Evolutionary conservation across 23 tunicate species (phyloP).

Genomic region (Phallusia fumigata): DNA sequence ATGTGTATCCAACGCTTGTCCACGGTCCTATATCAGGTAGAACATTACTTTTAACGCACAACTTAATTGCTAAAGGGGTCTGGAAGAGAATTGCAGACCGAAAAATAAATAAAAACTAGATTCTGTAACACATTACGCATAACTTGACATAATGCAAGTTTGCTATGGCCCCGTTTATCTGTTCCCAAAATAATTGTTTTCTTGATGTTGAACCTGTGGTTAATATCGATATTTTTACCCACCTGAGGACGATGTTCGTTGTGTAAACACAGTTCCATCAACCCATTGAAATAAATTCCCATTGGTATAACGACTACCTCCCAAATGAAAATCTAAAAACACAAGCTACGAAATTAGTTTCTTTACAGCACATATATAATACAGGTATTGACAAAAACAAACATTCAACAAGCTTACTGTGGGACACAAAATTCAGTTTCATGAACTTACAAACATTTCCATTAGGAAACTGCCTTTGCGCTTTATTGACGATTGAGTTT

Average conservation of each 20-base stretch:
- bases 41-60: too few species aligned
- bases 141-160: not conserved
- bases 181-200: too few species aligned
- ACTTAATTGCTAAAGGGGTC: too few species aligned
- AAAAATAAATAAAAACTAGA: too few species aligned
- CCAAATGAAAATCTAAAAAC: not conserved
- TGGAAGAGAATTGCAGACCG: not conserved
- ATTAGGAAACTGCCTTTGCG: not conserved
- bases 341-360: not conserved
- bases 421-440: not conserved
- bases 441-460: not conserved
- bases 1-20: not conserved
- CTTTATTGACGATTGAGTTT: not conserved
- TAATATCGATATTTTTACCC: not conserved
- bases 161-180: too few species aligned
- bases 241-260: not conserved
- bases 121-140: too few species aligned
- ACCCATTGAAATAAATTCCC: not conserved
- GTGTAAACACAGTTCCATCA: not conserved
- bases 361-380: too few species aligned
- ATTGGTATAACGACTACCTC: not conserved
- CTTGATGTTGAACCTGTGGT: not conserved
- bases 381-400: too few species aligned
- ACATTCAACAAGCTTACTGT: too few species aligned
- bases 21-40: not conserved